phyloP scores from a whole-genome alignment of 1,140 invertebrate species.

The Trichonephila clavipes region DNA sequence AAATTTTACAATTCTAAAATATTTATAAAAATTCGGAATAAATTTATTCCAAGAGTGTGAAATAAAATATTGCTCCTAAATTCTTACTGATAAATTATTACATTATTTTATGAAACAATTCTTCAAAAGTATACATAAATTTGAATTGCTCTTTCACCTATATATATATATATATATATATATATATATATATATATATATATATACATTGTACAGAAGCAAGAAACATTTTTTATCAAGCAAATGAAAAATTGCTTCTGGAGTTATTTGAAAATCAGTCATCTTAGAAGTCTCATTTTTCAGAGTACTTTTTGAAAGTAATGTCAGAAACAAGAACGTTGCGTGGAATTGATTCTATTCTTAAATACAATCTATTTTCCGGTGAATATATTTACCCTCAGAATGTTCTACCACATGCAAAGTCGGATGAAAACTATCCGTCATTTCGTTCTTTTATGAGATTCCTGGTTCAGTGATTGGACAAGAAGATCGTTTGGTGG shows the following conservation, averaged over 20 bases:
- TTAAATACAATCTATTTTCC: constrained; percentile 28
- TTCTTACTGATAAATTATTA: too few relatives aligned
- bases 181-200: too few relatives aligned
- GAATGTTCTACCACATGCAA: constrained; percentile 9
- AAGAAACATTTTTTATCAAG: not conserved
- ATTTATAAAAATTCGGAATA: too few relatives aligned
- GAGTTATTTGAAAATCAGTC: not conserved
- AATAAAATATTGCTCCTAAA: too few relatives aligned
- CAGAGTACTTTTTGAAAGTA: not conserved
- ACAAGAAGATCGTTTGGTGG: constrained; percentile 38
- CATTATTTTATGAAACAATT: too few relatives aligned
- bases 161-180: too few relatives aligned
- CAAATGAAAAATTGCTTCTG: not conserved
- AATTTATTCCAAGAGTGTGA: too few relatives aligned
- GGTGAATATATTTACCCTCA: not conserved
- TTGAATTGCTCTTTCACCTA: too few relatives aligned
- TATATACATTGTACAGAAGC: too few relatives aligned
- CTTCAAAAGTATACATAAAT: too few relatives aligned
- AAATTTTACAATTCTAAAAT: too few relatives aligned
- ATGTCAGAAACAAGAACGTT: not conserved
- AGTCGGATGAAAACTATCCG: constrained; percentile 20
- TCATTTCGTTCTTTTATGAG: constrained; percentile 59
- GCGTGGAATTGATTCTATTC: constrained; percentile 3
- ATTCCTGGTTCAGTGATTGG: constrained; percentile 25
- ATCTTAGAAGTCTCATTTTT: not conserved